Evolutionary conservation across 1,140 invertebrate genomes (phyloP), one percentile per base, ranked within the genome.

Genomic region (Drosophila bocqueti): DNA sequence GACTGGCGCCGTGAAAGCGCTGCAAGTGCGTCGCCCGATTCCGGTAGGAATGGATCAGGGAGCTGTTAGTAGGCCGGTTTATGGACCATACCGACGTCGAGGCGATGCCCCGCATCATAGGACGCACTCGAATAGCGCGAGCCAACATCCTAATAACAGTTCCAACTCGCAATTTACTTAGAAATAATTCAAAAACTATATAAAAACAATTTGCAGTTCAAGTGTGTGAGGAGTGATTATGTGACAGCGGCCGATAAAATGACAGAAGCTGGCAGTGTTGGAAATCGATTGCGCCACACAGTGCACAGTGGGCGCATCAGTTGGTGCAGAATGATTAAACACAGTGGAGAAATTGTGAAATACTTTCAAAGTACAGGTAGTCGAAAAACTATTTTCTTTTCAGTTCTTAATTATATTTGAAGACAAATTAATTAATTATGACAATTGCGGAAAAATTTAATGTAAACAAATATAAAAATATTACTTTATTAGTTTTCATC

Each of bases 221-320:
- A 83, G 46, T 80, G 76, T 78, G 64, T 71, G 47, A n/a, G 50
- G 40, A 69, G 34, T 86, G 85, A 90, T 89, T 90, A 89, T 89
- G 85, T 89, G 84, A 89, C 81, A 76, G 76, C 43, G 61, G 66
- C 71, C 83, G 67, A 74, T 81, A 59, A 87, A 87, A 80, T 87
- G 71, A 61, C 73, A 81, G 59, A 16, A 38, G 46, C n/a, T 57
- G 38, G 9, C 38, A 67, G 63, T 45, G 65, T 69, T 75, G 47
- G 24, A 54, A 64, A 66, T 24, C 40, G 47, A 38, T 10, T 34
- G 10, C 29, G 8, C 10, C 10, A 3, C 24, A 24, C n/a, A n/a
- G n/a, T n/a, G 64, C 38, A 73, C 50, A 61, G 49, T 75, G 18
- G 59, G 9, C 47, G 16, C 11, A 38, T 24, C 50, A 49, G 34